Evolutionary conservation across 2,888 invertebrate species (phyloP).

Genomic region (Urechis unicinctus): DNA sequence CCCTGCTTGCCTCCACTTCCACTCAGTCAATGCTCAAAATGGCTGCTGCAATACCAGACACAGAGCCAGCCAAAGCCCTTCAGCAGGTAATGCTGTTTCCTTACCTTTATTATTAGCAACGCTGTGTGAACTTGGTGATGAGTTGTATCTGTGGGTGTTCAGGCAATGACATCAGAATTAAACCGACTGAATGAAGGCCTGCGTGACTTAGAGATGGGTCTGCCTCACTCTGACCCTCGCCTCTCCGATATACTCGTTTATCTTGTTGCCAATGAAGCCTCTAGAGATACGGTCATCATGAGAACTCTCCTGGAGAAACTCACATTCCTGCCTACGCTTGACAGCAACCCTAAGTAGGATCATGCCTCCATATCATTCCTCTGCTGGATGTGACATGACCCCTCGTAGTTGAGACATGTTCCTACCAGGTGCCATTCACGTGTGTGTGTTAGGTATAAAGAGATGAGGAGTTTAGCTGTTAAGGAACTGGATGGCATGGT

Average conservation of each 20-base stretch:
- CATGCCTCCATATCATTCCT: too few species aligned
- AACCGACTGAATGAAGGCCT: conserved; percentile 23
- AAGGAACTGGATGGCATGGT: neutral
- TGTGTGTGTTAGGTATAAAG: too few species aligned
- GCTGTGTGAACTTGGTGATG: neutral
- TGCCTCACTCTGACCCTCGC: conserved; percentile 35
- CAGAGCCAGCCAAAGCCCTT: too few species aligned
- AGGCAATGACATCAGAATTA: conserved; percentile 30
- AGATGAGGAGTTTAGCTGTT: neutral
- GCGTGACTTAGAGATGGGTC: conserved; percentile 12
- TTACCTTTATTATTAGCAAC: too few species aligned
- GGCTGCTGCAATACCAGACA: too few species aligned
- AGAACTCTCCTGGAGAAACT: conserved; percentile 43
- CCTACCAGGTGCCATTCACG: neutral
- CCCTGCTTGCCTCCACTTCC: too few species aligned
- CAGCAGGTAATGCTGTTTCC: too few species aligned
- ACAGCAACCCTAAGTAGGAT: conserved; percentile 29
- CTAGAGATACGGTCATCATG: conserved; percentile 16
- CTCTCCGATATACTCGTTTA: conserved; percentile 41
- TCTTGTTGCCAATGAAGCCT: conserved; percentile 24
- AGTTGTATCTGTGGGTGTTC: conserved; percentile 3
- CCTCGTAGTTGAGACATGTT: too few species aligned
- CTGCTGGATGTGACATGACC: too few species aligned
- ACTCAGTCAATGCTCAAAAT: too few species aligned
- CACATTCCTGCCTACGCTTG: conserved; percentile 27